These are phyloP conservation scores for Ophion obscuratus DNA, from an alignment of 2,888 invertebrate species.

Conservation along the genomic window DNA sequence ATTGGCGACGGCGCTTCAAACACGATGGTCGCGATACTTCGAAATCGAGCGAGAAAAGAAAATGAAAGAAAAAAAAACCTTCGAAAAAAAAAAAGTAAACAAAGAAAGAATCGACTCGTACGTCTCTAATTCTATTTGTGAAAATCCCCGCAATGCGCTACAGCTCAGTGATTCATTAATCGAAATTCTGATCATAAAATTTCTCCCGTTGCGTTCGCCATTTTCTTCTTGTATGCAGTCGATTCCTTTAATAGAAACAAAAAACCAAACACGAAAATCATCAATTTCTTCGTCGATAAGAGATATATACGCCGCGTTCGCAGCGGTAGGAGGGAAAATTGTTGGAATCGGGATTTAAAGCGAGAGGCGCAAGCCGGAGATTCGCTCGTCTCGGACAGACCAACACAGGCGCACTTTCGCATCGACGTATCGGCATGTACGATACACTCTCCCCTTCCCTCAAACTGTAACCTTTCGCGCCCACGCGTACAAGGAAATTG, in stretches of 20 bases:
- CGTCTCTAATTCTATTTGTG: constrained; percentile 69
- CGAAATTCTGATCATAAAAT: constrained; percentile 73
- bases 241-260: constrained; percentile 88
- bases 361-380: not conserved
- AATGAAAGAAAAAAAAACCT: constrained; percentile 58
- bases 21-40: constrained; percentile 68
- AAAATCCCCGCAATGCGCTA: constrained; percentile 69
- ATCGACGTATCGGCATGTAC: not conserved
- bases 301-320: not conserved
- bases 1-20: constrained; percentile 62
- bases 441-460: not conserved
- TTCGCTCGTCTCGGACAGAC: not conserved
- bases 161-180: constrained; percentile 73
- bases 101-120: constrained; percentile 65
- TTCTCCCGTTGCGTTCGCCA: constrained; percentile 83
- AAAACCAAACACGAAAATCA: constrained; percentile 51
- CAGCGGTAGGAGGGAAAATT: not conserved
- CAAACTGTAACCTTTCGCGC: not conserved
- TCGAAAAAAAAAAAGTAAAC: constrained; percentile 52
- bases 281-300: constrained; percentile 3
- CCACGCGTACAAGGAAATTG: not conserved
- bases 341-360: constrained; percentile 25
- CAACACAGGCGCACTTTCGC: not conserved
- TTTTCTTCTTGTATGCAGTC: constrained; percentile 93
- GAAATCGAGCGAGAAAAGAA: constrained; percentile 66